These are phyloP conservation scores for Syrphus vitripennis DNA, from an alignment of 2,888 invertebrate species.

Conservation along the genomic window DNA sequence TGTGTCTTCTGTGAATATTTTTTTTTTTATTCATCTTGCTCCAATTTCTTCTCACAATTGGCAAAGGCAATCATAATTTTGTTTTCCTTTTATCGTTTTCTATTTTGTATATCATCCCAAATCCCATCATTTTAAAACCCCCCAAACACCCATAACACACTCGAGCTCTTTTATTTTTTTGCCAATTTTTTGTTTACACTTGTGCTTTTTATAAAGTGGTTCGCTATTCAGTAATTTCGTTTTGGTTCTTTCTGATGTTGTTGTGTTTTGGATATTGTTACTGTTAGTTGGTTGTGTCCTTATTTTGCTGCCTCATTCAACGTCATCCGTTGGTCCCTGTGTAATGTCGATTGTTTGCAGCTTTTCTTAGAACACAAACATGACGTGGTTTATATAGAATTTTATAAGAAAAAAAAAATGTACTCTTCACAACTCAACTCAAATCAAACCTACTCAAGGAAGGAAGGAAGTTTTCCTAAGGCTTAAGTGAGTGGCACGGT, in stretches of 20 bases:
- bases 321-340: conserved; percentile 55
- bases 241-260: background rate
- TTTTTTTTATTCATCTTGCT: background rate
- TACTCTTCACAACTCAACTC: background rate
- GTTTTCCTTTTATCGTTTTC: conserved; percentile 35
- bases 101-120: conserved; percentile 15
- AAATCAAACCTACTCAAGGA: conserved; percentile 51
- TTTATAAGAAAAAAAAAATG: background rate
- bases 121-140: conserved; percentile 10
- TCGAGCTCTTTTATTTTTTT: background rate
- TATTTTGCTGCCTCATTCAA: conserved; percentile 55
- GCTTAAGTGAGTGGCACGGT: conserved; percentile 68
- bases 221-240: conserved; percentile 61
- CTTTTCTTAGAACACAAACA: conserved; percentile 66
- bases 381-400: background rate
- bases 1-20: background rate
- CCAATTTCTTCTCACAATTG: conserved; percentile 59
- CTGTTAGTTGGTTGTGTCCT: background rate
- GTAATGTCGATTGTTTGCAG: conserved; percentile 68
- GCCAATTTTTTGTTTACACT: conserved; percentile 66
- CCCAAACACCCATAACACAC: background rate
- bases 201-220: conserved; percentile 68
- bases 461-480: conserved; percentile 64
- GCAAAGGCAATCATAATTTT: conserved; percentile 66
- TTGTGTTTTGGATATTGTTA: conserved; percentile 1